A percentile compares a stretch with the other conserved stretches of the same genome.
These are phyloP conservation scores for Leptura quadrifasciata DNA, from an alignment of 2,888 invertebrate species.

Conservation along the genomic window DNA sequence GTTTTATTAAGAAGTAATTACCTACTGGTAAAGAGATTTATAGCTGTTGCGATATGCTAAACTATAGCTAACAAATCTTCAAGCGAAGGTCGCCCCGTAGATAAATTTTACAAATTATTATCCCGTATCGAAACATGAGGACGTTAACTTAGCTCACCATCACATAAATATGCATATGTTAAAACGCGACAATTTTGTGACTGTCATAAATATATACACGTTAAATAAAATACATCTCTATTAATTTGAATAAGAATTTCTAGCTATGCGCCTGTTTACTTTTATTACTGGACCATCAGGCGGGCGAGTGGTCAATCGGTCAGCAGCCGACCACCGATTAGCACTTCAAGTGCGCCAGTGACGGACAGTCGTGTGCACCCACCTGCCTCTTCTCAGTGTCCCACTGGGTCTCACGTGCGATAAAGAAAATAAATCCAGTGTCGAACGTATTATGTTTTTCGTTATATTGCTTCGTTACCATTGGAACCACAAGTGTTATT, in stretches of 20 bases:
- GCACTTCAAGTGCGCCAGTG: slow-evolving; percentile 51
- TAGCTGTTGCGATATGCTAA: background rate
- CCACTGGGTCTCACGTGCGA: slow-evolving; percentile 36
- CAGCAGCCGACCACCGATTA: slow-evolving; percentile 53
- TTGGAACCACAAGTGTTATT: slow-evolving; percentile 34
- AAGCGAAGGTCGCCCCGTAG: background rate
- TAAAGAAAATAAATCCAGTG: slow-evolving; percentile 38
- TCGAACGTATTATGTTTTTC: slow-evolving; percentile 27
- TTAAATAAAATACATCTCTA: slow-evolving; percentile 4
- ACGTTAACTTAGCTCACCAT: slow-evolving; percentile 1
- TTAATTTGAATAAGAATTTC: slow-evolving; percentile 7
- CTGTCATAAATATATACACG: slow-evolving; percentile 1
- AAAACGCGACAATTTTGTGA: slow-evolving; percentile 7
- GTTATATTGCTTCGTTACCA: slow-evolving; percentile 20
- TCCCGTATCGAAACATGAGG: background rate
- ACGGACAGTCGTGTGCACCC: slow-evolving; percentile 46
- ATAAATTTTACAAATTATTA: background rate
- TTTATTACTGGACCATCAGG: slow-evolving; percentile 6
- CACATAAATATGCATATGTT: background rate
- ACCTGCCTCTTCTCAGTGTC: slow-evolving; percentile 50
- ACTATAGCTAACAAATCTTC: no score
- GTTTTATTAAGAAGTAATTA: background rate
- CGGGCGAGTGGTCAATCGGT: slow-evolving; percentile 47
- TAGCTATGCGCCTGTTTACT: slow-evolving; percentile 7
- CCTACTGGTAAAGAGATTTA: background rate